Conservation (phyloP, 2,888 invertebrate genomes). For the Xestia sexstrigata region DNA sequence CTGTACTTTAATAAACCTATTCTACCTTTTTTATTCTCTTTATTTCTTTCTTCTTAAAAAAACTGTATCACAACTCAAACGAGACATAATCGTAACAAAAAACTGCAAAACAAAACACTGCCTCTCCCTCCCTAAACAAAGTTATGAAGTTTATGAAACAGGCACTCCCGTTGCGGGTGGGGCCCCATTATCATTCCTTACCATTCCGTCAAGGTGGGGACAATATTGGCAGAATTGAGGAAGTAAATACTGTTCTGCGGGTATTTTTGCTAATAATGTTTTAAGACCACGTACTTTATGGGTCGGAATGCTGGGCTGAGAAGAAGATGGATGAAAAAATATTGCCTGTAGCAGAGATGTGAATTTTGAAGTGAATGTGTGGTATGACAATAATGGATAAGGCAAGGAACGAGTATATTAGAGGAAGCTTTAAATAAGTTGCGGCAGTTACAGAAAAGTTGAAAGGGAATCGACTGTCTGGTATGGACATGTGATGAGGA, state of each 20-base stretch:
- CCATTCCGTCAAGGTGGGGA: constrained; percentile 32
- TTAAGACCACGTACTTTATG: not conserved
- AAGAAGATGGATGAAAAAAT: no score
- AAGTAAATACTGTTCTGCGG: not conserved
- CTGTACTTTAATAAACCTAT: no score
- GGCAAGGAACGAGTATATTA: no score
- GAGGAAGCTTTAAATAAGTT: no score
- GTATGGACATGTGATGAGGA: no score
- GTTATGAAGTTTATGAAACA: constrained; percentile 41
- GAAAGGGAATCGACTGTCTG: no score
- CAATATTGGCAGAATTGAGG: constrained; percentile 13
- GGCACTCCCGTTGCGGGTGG: constrained; percentile 33
- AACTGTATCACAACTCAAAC: not conserved
- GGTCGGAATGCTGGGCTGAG: no score
- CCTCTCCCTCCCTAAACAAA: constrained; percentile 21
- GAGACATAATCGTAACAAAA: constrained; percentile 1
- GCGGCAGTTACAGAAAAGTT: no score
- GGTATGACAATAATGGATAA: no score
- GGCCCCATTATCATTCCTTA: constrained; percentile 34
- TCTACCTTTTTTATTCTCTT: not conserved
- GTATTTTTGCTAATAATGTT: not conserved
- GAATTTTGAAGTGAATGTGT: no score
- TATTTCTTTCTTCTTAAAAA: not conserved
- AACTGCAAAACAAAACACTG: constrained; percentile 18
- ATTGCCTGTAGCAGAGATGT: no score